These are phyloP conservation scores for Eristalinus sepulchralis DNA, from an alignment of 2,888 invertebrate genomes.

Conservation along the genomic window DNA sequence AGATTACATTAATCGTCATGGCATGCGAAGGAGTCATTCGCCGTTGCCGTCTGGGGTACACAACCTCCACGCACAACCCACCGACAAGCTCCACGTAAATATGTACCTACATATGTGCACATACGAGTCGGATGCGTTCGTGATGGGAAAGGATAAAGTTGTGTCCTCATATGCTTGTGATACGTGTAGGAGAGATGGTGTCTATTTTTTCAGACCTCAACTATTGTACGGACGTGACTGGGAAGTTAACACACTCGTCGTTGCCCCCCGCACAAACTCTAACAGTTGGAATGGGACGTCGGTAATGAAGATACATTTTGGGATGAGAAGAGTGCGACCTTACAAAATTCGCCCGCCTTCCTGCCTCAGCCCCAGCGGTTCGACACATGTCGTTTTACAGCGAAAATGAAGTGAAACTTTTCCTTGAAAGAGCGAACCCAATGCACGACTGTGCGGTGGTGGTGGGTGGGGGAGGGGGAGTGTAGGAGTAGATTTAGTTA, in stretches of 20 bases:
- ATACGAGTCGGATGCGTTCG: constrained; percentile 41
- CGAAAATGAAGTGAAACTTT: constrained; percentile 57
- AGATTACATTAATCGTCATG: constrained; percentile 66
- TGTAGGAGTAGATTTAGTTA: constrained; percentile 55
- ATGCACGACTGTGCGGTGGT: background rate
- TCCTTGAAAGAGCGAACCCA: background rate
- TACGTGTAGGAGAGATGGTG: background rate
- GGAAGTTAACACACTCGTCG: constrained; percentile 42
- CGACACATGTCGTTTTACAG: background rate
- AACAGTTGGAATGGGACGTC: constrained; percentile 50
- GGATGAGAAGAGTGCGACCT: constrained; percentile 18
- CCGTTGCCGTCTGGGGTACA: background rate
- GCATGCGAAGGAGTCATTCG: constrained; percentile 27
- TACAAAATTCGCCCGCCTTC: background rate
- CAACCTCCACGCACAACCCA: background rate
- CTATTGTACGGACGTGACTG: constrained; percentile 62
- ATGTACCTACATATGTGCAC: constrained; percentile 6
- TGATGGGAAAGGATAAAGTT: constrained; percentile 65
- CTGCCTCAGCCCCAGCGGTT: background rate
- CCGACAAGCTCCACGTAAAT: background rate
- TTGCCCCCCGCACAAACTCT: constrained; percentile 29
- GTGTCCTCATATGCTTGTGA: constrained; percentile 49
- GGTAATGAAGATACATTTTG: constrained; percentile 61
- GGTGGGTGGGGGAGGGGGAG: too few species aligned
- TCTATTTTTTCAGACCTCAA: constrained; percentile 42